Conservation (phyloP, 2,797 vertebrate species). For the Discoglossus pictus region DNA sequence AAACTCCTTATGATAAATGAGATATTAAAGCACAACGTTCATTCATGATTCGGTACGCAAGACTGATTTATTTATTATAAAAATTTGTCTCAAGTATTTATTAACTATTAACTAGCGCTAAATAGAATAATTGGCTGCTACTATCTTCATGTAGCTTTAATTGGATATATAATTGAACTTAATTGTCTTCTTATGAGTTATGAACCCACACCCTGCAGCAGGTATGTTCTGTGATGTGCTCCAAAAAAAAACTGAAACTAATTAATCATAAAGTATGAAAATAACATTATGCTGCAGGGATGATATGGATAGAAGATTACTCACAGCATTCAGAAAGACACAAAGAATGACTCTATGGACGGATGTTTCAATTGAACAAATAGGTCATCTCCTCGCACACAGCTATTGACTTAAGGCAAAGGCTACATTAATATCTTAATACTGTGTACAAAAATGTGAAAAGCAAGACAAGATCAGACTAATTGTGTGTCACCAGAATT, state of each 20-base stretch:
- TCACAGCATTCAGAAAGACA: too few species aligned
- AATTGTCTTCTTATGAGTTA: slow-evolving; percentile 44
- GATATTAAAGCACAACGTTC: too few species aligned
- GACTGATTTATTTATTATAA: slow-evolving; percentile 18
- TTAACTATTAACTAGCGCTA: slow-evolving; percentile 29
- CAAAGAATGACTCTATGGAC: too few species aligned
- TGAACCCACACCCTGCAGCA: slow-evolving; percentile 39
- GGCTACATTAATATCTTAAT: too few species aligned
- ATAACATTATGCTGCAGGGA: slow-evolving; percentile 28
- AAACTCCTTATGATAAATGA: neutral
- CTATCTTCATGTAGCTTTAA: slow-evolving; percentile 29
- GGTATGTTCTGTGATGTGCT: slow-evolving; percentile 25
- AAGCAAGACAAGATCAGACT: too few species aligned
- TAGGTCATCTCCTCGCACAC: too few species aligned
- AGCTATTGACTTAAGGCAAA: too few species aligned
- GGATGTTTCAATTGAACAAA: too few species aligned
- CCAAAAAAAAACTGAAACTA: slow-evolving; percentile 25
- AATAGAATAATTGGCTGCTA: slow-evolving; percentile 28
- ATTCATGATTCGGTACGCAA: too few species aligned
- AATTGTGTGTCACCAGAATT: too few species aligned
- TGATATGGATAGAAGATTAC: slow-evolving; percentile 3
- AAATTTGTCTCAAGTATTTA: slow-evolving; percentile 27
- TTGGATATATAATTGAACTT: slow-evolving; percentile 41
- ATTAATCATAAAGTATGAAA: slow-evolving; percentile 45
- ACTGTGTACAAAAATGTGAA: too few species aligned